Base-by-base conservation (phyloP, 23 tunicate species). In the Clavelina lepadiformis region DNA sequence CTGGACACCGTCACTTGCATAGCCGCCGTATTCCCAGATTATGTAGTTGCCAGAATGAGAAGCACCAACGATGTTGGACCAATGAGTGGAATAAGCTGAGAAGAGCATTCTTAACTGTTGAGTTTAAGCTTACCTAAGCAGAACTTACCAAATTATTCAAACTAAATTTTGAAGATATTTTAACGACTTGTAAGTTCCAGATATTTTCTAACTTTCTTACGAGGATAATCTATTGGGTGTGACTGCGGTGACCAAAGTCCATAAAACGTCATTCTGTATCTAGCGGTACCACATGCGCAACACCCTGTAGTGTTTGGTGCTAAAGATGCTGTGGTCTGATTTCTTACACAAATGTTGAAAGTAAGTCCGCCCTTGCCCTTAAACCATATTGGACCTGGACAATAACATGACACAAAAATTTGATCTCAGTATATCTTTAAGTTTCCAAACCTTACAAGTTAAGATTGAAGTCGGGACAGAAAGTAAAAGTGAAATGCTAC, bases 31-130 rank as follows among this genome's bases (percentile, higher is more conserved):
- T n/a, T 89, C 83, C 97, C 97, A 93, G 7, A 93, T 74, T 3
- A 58, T 33, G 70, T 83, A 84, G 1, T 50, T 36, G 1, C 31
- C 23, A 44, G 76, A 59, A 74, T 93, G 98, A 23, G 83, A 72
- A 0, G 87, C 98, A 21, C 98, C 98, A 29, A 93, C 71, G 3
- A 93, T 69, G 56, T 93, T 93, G 31, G 98, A 93, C 98, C 98
- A 93, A 58, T 93, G 98, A 0, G 98, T 93, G 6, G 98, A 93
- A 64, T 60, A 79, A 5, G 61, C 94, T 79, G 76, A 51, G 47
- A 66, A 41, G 49, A 41, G 49, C 49, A 8, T 41, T 11, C 49
- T 41, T 41, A n/a, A n/a, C n/a, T n/a, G n/a, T n/a, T n/a, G n/a
- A n/a, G n/a, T n/a, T n/a, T n/a, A n/a, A 11, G 11, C 49, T 44